These are phyloP conservation scores for Ooceraea biroi DNA, from an alignment of 1,140 invertebrate species.

Conservation along the genomic window DNA sequence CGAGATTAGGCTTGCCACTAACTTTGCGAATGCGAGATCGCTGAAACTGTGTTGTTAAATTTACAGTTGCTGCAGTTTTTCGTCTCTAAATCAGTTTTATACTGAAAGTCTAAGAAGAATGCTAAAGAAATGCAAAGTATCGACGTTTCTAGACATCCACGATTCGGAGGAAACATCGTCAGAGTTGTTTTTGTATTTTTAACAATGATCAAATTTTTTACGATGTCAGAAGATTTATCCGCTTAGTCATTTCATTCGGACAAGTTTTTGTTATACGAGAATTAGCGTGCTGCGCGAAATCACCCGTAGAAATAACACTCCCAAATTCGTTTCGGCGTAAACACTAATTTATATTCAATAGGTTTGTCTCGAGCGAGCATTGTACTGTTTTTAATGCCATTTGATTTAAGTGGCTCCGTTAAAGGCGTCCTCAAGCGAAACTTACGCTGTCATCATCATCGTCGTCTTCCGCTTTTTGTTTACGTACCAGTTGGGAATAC, in stretches of 20 bases:
- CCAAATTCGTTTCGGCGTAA: constrained; percentile 28
- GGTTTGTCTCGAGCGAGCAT: constrained; percentile 15
- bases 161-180: background rate
- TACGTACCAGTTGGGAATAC: background rate
- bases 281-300: constrained; percentile 5
- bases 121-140: too few species aligned
- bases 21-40: background rate
- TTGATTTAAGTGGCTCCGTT: constrained; percentile 28
- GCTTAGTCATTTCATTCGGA: background rate
- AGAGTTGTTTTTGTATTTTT: too few species aligned
- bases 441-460: background rate
- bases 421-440: constrained; percentile 11
- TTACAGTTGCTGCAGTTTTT: background rate
- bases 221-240: too few species aligned
- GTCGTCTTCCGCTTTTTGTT: constrained; percentile 35
- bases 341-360: constrained; percentile 51
- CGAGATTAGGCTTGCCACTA: constrained; percentile 13
- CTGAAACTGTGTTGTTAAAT: constrained; percentile 9
- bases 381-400: constrained; percentile 16
- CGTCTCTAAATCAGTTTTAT: background rate
- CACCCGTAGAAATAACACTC: background rate
- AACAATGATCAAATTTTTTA: too few species aligned
- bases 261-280: background rate
- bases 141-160: background rate
- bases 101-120: background rate